Conservation (phyloP, 2,888 invertebrate species). For the Amphipyra berbera region DNA sequence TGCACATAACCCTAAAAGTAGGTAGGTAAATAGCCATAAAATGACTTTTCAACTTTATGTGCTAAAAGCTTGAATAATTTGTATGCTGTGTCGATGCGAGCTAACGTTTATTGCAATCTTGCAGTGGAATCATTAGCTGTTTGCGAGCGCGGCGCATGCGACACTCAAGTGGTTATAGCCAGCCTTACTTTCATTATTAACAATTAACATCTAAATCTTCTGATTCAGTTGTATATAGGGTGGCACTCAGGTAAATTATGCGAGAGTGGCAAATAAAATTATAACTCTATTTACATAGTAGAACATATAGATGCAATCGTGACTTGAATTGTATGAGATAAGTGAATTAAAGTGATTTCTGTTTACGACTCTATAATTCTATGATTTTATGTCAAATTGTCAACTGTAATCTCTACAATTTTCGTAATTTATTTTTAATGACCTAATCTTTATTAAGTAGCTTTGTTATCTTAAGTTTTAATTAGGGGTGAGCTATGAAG, state of each 20-base stretch:
- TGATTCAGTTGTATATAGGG: conserved; percentile 36
- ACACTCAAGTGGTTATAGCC: conserved; percentile 57
- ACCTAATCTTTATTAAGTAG: conserved; percentile 15
- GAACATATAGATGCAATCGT: conserved; percentile 34
- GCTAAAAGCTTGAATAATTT: conserved; percentile 74
- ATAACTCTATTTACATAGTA: conserved; percentile 56
- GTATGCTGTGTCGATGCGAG: conserved; percentile 77
- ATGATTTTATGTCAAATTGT: conserved; percentile 18
- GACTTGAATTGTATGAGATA: conserved; percentile 34
- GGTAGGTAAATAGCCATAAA: conserved; percentile 63
- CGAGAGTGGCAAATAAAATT: conserved; percentile 46
- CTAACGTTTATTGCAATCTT: conserved; percentile 75
- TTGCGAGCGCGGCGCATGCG: conserved; percentile 53
- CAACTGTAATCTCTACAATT: conserved; percentile 10
- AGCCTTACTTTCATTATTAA: conserved; percentile 60
- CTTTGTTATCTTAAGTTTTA: conserved; percentile 54
- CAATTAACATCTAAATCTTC: conserved; percentile 63
- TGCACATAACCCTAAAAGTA: conserved; percentile 35
- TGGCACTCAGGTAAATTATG: conserved; percentile 42
- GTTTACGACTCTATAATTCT: conserved; percentile 24
- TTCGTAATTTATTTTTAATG: conserved; percentile 22
- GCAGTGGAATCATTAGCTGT: conserved; percentile 69
- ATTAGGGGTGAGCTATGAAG: conserved; percentile 59
- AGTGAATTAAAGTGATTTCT: conserved; percentile 41
- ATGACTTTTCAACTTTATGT: conserved; percentile 62